phyloP scores from a whole-genome alignment of 2,797 vertebrate species.

The Chromobotia macracanthus region DNA sequence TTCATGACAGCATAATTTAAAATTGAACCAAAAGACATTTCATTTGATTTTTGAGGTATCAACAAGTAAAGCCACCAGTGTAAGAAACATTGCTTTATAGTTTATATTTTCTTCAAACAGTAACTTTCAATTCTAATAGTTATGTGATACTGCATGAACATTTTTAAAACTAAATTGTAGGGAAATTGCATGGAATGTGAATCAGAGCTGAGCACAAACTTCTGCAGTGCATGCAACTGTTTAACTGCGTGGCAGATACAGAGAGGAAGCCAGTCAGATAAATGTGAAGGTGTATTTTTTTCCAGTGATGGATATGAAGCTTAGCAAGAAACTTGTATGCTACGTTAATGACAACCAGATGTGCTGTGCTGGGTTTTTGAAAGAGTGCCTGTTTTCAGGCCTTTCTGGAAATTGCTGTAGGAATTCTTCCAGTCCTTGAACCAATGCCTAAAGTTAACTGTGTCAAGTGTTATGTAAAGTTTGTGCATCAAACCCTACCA shows the following conservation, averaged over 20 bases:
- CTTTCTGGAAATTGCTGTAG: conserved; percentile 17
- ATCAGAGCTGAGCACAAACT: neutral
- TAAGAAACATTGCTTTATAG: neutral
- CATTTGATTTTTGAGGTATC: neutral
- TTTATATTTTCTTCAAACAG: neutral
- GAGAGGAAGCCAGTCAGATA: conserved; percentile 13
- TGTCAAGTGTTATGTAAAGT: conserved; percentile 10
- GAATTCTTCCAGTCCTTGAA: conserved; percentile 26
- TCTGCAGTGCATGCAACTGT: neutral
- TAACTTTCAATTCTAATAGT: neutral
- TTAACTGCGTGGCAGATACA: conserved; percentile 32
- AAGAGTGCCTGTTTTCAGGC: conserved; percentile 6
- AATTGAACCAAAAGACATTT: neutral
- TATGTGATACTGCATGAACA: neutral
- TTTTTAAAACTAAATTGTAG: neutral
- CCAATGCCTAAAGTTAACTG: neutral
- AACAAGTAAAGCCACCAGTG: neutral
- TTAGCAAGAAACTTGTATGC: conserved; percentile 46
- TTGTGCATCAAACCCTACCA: neutral
- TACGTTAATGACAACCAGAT: conserved; percentile 70
- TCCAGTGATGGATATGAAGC: conserved; percentile 52
- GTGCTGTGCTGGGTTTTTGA: conserved; percentile 63
- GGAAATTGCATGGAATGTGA: conserved; percentile 1
- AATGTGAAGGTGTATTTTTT: conserved; percentile 41
- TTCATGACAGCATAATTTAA: neutral